Base-by-base conservation (phyloP, 2,888 invertebrate species). In the Hesperia comma region DNA sequence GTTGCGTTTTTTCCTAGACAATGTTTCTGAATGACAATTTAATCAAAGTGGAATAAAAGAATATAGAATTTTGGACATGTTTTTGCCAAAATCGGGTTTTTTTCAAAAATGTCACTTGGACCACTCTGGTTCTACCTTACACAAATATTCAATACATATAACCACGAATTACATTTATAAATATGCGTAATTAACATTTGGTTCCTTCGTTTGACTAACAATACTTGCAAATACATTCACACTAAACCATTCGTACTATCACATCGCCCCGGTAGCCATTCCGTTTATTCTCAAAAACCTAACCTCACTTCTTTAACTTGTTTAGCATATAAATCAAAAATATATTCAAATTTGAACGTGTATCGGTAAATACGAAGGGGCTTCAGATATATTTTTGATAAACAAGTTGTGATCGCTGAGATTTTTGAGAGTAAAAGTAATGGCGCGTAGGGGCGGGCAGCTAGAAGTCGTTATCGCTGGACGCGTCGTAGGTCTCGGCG, bases 391-490 rank as follows among this genome's bases (percentile, higher is more conserved):
- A 63, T 49, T 56, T 63, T 63, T 63, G 63, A 63, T 21, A 56
- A 49, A 49, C 41, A 37, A n/a, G 1, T 17, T n/a, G 21, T 37
- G 63, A 63, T 63, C 6, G 57, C 15, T 63, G 15, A 63, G 56
- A 57, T 63, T 57, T 57, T 57, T 26, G 21, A 40, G 57, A 51
- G 15, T 63, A 6, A 33, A 19, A 54, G 49, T 41, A 61, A 55
- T 51, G 46, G 33, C 41, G 63, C 73, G 68, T 26, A 4, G 5
- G 26, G 71, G 73, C 74, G 77, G 73, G 70, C 62, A 62, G 63
- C 85, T 85, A 93, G 76, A 93, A 93, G 79, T 93, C 93, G 87
- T 93, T 93, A 77, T 93, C 93, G 87, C 93, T 93, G 67, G 90
- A 88, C 61, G 88, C 91, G 84, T 92, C 90, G 87, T 87, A 89